Percentiles rank a stretch among this genome's conserved stretches.
Evolutionary conservation across 2,888 invertebrate species (phyloP).

Genomic region (Labia minor): DNA sequence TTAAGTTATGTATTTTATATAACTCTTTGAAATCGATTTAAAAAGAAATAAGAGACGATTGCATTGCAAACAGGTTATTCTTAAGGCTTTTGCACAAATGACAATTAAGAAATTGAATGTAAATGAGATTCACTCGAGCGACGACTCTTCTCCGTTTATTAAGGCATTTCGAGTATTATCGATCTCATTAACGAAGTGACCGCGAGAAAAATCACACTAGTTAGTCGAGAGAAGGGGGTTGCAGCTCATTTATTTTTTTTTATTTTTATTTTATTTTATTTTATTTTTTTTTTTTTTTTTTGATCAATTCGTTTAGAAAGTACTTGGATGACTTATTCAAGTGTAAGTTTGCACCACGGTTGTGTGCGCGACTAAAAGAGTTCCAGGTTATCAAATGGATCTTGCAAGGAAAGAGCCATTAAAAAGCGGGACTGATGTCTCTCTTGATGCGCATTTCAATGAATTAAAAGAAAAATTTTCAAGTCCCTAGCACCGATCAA

Average conservation of each 20-base stretch:
- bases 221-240: neutral
- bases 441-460: slow-evolving; percentile 1
- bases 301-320: too few relatives aligned
- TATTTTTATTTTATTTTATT: too few relatives aligned
- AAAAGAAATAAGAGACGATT: too few relatives aligned
- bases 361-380: neutral
- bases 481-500: neutral
- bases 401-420: neutral
- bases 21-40: too few relatives aligned
- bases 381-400: neutral
- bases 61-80: neutral
- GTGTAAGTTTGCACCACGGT: neutral
- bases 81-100: neutral
- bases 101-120: slow-evolving; percentile 5
- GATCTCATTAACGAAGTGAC: neutral
- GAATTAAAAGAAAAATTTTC: slow-evolving; percentile 7
- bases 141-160: neutral
- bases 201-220: neutral
- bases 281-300: too few relatives aligned
- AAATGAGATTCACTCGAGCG: neutral
- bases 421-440: neutral
- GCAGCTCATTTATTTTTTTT: too few relatives aligned
- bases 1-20: too few relatives aligned
- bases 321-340: neutral
- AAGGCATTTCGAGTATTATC: neutral